Evolutionary conservation across 2,888 invertebrate species (phyloP).

Genomic region (Acronicta psi): DNA sequence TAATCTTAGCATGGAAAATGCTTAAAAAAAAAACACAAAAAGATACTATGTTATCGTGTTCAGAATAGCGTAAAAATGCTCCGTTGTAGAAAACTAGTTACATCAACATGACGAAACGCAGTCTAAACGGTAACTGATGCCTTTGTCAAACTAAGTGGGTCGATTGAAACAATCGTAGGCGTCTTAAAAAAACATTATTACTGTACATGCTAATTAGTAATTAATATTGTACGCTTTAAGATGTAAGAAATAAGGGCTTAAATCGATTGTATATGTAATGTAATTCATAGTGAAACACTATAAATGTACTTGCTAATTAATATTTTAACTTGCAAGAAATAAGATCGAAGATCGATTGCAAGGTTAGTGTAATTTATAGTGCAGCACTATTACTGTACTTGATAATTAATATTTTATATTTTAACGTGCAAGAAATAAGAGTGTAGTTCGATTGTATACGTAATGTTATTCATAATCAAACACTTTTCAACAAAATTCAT

Average conservation of each 20-base stretch:
- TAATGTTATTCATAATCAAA: no score
- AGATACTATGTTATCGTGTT: not conserved
- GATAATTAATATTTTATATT: no score
- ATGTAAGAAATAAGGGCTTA: not conserved
- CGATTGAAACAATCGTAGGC: conserved; percentile 32
- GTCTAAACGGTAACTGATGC: conserved; percentile 17
- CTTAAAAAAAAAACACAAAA: no score
- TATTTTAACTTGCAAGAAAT: not conserved
- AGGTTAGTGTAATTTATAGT: no score
- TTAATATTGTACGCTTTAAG: no score
- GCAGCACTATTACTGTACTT: no score
- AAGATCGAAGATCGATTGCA: conserved; percentile 17
- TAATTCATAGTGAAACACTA: no score
- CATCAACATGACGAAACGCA: conserved; percentile 32
- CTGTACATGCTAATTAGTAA: conserved; percentile 10
- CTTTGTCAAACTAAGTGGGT: conserved; percentile 51
- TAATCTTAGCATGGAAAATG: no score
- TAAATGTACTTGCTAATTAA: no score
- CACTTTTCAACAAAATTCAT: no score
- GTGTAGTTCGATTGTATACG: not conserved
- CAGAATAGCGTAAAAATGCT: conserved; percentile 12
- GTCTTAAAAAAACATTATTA: conserved; percentile 21
- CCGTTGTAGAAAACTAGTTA: conserved; percentile 27
- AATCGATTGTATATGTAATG: not conserved
- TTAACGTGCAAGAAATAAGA: not conserved